phyloP scores from a whole-genome alignment of 2,888 invertebrate genomes.

The Vannuccia rotundouncinata region DNA sequence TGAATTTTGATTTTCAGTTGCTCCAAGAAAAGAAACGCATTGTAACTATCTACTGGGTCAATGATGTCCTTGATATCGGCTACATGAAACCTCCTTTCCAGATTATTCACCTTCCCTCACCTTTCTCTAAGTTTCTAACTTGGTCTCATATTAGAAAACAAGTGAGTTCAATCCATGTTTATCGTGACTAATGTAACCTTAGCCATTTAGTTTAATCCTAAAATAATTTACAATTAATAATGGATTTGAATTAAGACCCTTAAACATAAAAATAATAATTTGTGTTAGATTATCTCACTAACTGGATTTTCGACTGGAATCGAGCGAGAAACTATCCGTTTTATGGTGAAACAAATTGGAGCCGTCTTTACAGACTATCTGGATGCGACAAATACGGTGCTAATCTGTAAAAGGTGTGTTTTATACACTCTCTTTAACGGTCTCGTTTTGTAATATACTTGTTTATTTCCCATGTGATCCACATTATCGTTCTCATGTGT shows the following conservation, averaged over 20 bases:
- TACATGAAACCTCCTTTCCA: constrained; percentile 86
- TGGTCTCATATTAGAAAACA: constrained; percentile 38
- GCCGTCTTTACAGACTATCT: constrained; percentile 68
- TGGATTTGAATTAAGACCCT: too few relatives aligned
- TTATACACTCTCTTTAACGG: too few relatives aligned
- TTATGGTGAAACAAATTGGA: constrained; percentile 76
- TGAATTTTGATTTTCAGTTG: constrained; percentile 57
- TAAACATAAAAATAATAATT: too few relatives aligned
- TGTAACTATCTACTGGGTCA: constrained; percentile 80
- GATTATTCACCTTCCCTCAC: constrained; percentile 76
- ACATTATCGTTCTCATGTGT: too few relatives aligned
- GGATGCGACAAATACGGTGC: constrained; percentile 58
- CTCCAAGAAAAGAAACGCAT: constrained; percentile 65
- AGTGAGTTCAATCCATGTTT: too few relatives aligned
- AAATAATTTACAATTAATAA: too few relatives aligned
- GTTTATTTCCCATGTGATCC: too few relatives aligned
- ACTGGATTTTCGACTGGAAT: constrained; percentile 78
- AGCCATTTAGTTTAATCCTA: too few relatives aligned
- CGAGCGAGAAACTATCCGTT: constrained; percentile 72
- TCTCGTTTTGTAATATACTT: too few relatives aligned
- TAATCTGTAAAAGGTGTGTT: constrained; percentile 57
- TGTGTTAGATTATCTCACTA: constrained; percentile 70
- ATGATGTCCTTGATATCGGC: constrained; percentile 77
- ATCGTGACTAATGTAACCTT: neutral
- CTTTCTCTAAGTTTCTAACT: constrained; percentile 35